Conservation (phyloP, 2,113 vertebrate species). For the Microtus ochrogaster region DNA sequence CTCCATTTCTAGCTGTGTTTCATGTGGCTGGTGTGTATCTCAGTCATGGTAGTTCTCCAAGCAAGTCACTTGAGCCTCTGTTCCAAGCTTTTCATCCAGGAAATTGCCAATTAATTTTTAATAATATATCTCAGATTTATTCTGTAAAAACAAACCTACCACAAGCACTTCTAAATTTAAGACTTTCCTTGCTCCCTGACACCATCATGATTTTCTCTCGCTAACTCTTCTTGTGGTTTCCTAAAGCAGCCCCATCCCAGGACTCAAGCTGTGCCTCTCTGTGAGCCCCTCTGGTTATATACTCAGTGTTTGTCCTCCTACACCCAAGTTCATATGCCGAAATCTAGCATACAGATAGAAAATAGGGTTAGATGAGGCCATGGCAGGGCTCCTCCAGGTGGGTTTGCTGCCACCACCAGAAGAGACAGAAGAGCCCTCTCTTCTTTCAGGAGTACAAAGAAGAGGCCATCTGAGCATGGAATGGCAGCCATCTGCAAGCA, state of each 20-base stretch:
- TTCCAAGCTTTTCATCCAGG: conserved; percentile 59
- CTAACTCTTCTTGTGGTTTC: background rate
- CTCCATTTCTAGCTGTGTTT: conserved; percentile 20
- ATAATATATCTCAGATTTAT: conserved; percentile 53
- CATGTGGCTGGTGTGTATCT: background rate
- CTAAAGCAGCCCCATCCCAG: background rate
- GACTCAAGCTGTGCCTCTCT: background rate
- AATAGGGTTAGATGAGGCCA: background rate
- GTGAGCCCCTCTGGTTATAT: background rate
- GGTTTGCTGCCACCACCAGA: background rate
- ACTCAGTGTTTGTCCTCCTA: background rate
- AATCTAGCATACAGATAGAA: background rate
- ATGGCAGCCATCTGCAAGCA: too few species aligned
- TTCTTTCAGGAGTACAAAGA: background rate
- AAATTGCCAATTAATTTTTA: conserved; percentile 72
- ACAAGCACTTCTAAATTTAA: conserved; percentile 58
- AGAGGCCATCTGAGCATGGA: background rate
- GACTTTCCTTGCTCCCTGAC: conserved; percentile 8
- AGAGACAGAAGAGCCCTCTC: background rate
- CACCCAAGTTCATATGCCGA: background rate
- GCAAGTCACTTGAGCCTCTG: conserved; percentile 20
- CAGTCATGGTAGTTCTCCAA: conserved; percentile 27
- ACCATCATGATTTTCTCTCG: background rate
- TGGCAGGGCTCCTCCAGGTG: background rate
- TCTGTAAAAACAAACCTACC: conserved; percentile 45